Conservation (phyloP, 2,888 invertebrate species). For the Stomorhina lunata region DNA sequence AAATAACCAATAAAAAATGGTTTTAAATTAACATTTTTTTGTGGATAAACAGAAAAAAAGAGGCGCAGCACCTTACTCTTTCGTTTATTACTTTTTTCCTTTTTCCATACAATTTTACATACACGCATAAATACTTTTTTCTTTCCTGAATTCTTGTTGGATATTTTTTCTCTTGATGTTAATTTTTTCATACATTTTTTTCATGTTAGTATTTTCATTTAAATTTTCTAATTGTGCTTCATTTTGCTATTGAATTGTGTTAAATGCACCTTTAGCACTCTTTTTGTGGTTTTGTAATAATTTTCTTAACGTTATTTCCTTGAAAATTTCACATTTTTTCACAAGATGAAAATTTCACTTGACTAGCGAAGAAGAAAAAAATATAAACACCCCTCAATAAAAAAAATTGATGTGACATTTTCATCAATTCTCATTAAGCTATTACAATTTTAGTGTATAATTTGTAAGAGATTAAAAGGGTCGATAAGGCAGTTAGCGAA, state of each 20-base stretch:
- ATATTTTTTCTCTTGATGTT: slow-evolving; percentile 21
- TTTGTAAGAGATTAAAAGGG: slow-evolving; percentile 35
- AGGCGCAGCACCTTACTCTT: slow-evolving; percentile 46
- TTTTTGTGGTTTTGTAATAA: background rate
- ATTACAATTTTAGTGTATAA: slow-evolving; percentile 31
- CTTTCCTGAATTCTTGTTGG: slow-evolving; percentile 34
- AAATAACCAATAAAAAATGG: slow-evolving; percentile 1
- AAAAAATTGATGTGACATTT: slow-evolving; percentile 58
- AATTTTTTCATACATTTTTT: slow-evolving; percentile 19
- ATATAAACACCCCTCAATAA: slow-evolving; percentile 62
- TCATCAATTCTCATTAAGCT: slow-evolving; percentile 49
- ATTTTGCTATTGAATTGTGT: background rate
- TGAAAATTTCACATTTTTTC: slow-evolving; percentile 52
- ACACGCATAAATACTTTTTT: slow-evolving; percentile 45
- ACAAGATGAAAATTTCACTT: slow-evolving; percentile 60
- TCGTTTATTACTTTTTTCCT: background rate
- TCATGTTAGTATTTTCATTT: background rate
- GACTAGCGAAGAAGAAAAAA: slow-evolving; percentile 55
- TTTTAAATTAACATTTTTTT: background rate
- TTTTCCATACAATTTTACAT: slow-evolving; percentile 14
- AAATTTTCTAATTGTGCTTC: background rate
- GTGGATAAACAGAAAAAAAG: slow-evolving; percentile 15
- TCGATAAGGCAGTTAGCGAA: background rate
- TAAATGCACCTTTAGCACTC: slow-evolving; percentile 44
- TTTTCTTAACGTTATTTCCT: slow-evolving; percentile 28